phyloP scores from a whole-genome alignment of 1,140 invertebrate genomes.

The Vollenhovia emeryi region DNA sequence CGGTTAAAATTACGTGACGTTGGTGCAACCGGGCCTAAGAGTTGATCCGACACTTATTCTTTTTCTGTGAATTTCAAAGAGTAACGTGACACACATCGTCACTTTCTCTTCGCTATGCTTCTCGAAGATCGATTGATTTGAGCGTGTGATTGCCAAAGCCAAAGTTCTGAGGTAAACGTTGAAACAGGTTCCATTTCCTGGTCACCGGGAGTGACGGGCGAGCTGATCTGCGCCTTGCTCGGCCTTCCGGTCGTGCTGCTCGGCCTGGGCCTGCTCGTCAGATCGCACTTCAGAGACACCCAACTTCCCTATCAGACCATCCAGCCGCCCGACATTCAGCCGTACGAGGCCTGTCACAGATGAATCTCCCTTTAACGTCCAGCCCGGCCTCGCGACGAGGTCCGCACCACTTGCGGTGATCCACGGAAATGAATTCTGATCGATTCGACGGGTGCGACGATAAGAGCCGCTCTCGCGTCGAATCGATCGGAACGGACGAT shows the following conservation, averaged over 20 bases:
- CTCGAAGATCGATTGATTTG: neutral
- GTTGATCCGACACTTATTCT: too few relatives aligned
- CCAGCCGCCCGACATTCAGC: slow-evolving; percentile 73
- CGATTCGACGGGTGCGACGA: neutral
- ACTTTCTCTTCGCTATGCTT: neutral
- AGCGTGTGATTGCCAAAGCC: neutral
- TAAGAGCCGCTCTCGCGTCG: neutral
- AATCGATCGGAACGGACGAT: neutral
- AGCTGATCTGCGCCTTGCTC: slow-evolving; percentile 87
- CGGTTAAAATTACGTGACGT: too few relatives aligned
- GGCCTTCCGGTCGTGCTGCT: slow-evolving; percentile 87
- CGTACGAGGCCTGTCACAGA: slow-evolving; percentile 79
- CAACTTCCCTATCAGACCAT: slow-evolving; percentile 73
- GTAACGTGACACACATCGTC: neutral
- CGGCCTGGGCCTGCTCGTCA: slow-evolving; percentile 85
- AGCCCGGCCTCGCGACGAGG: neutral
- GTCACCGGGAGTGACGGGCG: slow-evolving; percentile 86
- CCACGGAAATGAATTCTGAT: slow-evolving; percentile 19
- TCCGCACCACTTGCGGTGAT: neutral
- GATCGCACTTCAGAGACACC: slow-evolving; percentile 85
- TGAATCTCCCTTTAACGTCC: slow-evolving; percentile 69
- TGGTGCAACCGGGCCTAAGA: too few relatives aligned
- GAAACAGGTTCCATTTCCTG: slow-evolving; percentile 83
- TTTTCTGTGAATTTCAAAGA: too few relatives aligned
- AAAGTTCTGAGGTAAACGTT: slow-evolving; percentile 24